Base-by-base conservation (phyloP, 2,888 invertebrate genomes). In the Papilio elwesi region DNA sequence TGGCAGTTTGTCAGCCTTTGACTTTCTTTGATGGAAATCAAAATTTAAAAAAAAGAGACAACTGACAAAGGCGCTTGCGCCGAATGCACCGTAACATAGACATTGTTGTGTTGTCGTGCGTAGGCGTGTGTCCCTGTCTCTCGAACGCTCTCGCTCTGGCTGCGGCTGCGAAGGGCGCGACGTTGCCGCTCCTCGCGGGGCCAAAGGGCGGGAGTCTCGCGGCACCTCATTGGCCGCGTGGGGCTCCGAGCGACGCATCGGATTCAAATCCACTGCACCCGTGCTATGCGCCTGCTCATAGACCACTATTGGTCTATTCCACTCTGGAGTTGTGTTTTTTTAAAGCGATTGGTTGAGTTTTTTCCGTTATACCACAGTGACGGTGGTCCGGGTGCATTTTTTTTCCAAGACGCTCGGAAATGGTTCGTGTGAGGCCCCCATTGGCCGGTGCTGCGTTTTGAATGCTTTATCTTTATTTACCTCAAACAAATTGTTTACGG, bases 231-330 rank as follows among this genome's bases (percentile, higher is more conserved):
- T 80, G 81, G 80, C 74, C 76, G 65, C 68, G 52, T 43, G 64
- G 57, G 77, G 77, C 73, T 68, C 51, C 66, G 68, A 75, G 76
- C 81, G 65, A 59, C 69, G 81, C 83, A 83, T 83, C 71, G 43
- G 51, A 72, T 72, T 72, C 68, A 63, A 63, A 72, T 55, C 82
- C 75, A 76, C 69, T 82, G 81, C 81, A 82, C 78, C 68, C 76
- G 70, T 67, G 43, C 74, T 69, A 76, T 75, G 77, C 74, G 74
- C 76, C 73, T 69, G 74, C 74, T 83, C 83, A 81, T 84, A 84
- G 85, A 83, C 78, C 77, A 77, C 83, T 81, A 84, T 85, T 84
- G 84, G 83, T 78, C 84, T 85, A 85, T 84, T 76, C 78, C 69
- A 78, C 78, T 78, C 78, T 78, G 74, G 75, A 78, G 78, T 78